phyloP scores from a whole-genome alignment of 2,888 invertebrate genomes.

The Callyntrura guangdongensis region DNA sequence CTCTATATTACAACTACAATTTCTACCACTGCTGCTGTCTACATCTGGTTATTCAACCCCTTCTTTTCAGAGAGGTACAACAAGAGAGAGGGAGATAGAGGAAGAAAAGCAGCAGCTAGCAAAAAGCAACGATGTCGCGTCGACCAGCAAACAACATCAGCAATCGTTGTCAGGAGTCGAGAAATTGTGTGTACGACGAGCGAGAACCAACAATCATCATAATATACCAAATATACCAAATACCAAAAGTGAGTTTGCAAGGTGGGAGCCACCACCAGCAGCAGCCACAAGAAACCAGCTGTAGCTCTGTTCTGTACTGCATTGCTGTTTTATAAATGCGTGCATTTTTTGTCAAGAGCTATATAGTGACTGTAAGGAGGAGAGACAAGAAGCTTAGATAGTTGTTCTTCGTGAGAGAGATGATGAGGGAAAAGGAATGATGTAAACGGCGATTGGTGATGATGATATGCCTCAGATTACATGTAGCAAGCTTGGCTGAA shows the following conservation, averaged over 20 bases:
- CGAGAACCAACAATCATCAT: conserved; percentile 27
- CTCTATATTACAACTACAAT: neutral
- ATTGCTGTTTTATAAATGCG: conserved; percentile 6
- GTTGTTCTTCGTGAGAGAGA: conserved; percentile 30
- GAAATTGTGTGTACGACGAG: neutral
- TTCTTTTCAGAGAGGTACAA: conserved; percentile 70
- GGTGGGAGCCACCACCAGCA: neutral
- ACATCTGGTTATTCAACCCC: conserved; percentile 82
- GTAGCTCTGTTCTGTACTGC: conserved; percentile 2
- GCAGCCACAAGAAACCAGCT: conserved; percentile 10
- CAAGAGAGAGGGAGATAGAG: neutral
- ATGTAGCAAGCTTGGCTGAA: conserved; percentile 1
- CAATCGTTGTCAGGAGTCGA: conserved; percentile 16
- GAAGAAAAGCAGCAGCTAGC: conserved; percentile 50
- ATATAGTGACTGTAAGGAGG: conserved; percentile 17
- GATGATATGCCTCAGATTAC: conserved; percentile 22
- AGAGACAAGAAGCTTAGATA: conserved; percentile 6
- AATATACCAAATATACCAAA: too few species aligned
- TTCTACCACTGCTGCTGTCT: conserved; percentile 16
- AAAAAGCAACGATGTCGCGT: conserved; percentile 31
- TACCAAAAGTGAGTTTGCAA: conserved; percentile 24
- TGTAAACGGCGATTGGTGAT: conserved; percentile 4
- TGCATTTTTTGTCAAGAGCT: conserved; percentile 52
- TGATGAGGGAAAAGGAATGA: neutral
- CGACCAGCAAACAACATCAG: conserved; percentile 55